Evolutionary conservation across 2,888 invertebrate genomes (phyloP).

Genomic region (Candidula unifasciata): DNA sequence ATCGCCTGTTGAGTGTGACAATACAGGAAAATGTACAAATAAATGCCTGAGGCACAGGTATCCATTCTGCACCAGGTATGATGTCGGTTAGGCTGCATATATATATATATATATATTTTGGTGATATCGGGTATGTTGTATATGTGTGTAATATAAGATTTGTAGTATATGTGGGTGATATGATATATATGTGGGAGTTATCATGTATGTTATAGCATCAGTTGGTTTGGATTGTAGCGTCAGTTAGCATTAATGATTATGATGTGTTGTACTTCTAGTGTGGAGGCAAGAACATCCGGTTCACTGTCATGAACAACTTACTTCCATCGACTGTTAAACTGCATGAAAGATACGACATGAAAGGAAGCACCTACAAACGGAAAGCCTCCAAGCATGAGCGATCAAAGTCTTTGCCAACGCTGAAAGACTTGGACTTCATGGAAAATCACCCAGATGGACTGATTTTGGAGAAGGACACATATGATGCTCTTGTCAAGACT

Average conservation of each 20-base stretch:
- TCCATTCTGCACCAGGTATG: too few species aligned
- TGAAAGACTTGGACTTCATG: conserved; percentile 98
- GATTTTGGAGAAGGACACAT: conserved; percentile 94
- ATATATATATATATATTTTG: too few species aligned
- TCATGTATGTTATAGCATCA: too few species aligned
- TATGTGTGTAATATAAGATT: too few species aligned
- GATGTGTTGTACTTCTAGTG: conserved; percentile 81
- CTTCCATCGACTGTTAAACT: conserved; percentile 94
- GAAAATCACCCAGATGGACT: conserved; percentile 97
- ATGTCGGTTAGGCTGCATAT: too few species aligned
- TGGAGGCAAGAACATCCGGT: conserved; percentile 98
- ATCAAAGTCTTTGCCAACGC: conserved; percentile 93
- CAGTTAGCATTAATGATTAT: neutral
- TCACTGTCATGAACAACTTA: conserved; percentile 99
- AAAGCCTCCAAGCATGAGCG: conserved; percentile 97
- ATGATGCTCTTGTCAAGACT: conserved; percentile 95
- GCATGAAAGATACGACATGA: conserved; percentile 98
- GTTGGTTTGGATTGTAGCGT: too few species aligned
- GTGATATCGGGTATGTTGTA: too few species aligned
- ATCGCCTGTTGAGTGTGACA: too few species aligned
- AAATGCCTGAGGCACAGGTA: too few species aligned
- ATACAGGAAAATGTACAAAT: too few species aligned
- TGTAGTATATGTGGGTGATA: too few species aligned
- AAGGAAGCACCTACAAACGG: conserved; percentile 98
- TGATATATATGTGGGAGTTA: too few species aligned